Conservation (phyloP, 2,888 invertebrate genomes). For the Actias luna region DNA sequence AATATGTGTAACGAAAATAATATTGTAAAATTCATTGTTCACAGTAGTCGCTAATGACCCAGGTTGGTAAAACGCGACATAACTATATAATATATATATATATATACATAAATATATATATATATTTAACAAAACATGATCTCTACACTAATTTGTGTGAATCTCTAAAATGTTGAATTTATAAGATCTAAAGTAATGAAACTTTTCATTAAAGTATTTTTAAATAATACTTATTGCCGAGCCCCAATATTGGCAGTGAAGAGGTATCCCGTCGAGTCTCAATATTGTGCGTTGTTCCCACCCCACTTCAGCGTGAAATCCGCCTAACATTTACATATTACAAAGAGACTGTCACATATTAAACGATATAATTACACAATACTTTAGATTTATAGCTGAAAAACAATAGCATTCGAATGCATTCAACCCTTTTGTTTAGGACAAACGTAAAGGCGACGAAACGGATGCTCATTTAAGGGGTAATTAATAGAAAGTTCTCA, state of each 20-base stretch:
- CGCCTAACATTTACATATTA: slow-evolving; percentile 72
- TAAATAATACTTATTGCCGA: slow-evolving; percentile 33
- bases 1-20: too few species aligned
- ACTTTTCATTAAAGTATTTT: slow-evolving; percentile 30
- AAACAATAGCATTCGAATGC: slow-evolving; percentile 66
- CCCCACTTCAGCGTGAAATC: slow-evolving; percentile 62
- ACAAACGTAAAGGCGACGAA: slow-evolving; percentile 47
- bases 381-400: slow-evolving; percentile 76
- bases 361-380: slow-evolving; percentile 76
- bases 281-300: slow-evolving; percentile 69
- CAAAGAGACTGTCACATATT: slow-evolving; percentile 77
- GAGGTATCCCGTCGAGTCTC: slow-evolving; percentile 67
- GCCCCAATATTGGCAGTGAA: slow-evolving; percentile 48
- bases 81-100: too few species aligned
- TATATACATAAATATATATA: too few species aligned
- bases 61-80: too few species aligned
- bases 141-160: neutral
- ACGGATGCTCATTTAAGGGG: slow-evolving; percentile 70
- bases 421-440: slow-evolving; percentile 67
- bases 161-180: neutral
- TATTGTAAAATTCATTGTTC: too few species aligned
- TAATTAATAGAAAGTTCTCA: slow-evolving; percentile 78
- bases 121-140: neutral
- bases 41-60: too few species aligned
- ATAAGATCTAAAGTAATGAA: slow-evolving; percentile 15